Percentiles rank a stretch among this genome's conserved stretches.
phyloP scores from a whole-genome alignment of 2,888 invertebrate species.

The Pyrrhia umbra region DNA sequence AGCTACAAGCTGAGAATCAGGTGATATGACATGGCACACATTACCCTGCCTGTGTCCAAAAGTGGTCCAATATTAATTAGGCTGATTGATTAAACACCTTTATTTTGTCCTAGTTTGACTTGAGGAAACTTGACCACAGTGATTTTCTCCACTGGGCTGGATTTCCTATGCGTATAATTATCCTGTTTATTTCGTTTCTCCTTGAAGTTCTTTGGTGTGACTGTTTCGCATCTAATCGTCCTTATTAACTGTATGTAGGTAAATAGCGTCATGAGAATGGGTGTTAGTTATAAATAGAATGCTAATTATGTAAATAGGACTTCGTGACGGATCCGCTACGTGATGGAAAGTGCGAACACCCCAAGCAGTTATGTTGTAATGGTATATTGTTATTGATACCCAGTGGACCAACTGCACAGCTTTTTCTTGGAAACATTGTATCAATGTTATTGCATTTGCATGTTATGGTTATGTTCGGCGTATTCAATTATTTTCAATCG shows the following conservation, averaged over 20 bases:
- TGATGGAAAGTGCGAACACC: constrained; percentile 71
- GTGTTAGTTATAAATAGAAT: constrained; percentile 62
- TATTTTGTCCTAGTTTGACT: too few species aligned
- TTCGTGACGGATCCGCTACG: constrained; percentile 67
- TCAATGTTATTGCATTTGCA: constrained; percentile 18
- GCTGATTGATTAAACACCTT: too few species aligned
- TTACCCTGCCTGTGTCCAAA: too few species aligned
- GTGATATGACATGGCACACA: too few species aligned
- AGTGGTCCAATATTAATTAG: too few species aligned
- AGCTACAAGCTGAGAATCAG: too few species aligned
- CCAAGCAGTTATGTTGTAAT: constrained; percentile 53
- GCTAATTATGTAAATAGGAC: constrained; percentile 67
- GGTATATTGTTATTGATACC: constrained; percentile 50
- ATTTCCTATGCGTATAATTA: constrained; percentile 19
- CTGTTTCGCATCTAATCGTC: constrained; percentile 45
- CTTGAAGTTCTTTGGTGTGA: constrained; percentile 9
- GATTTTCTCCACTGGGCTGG: neutral
- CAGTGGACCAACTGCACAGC: constrained; percentile 13
- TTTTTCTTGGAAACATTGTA: constrained; percentile 34
- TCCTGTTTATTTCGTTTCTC: constrained; percentile 7
- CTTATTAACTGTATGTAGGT: constrained; percentile 52
- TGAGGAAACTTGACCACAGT: neutral
- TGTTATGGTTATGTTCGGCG: constrained; percentile 5
- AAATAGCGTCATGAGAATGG: constrained; percentile 52
- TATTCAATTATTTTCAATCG: constrained; percentile 12